Base-by-base conservation (phyloP, 1,140 invertebrate genomes). In the Drosophila sp. region DNA sequence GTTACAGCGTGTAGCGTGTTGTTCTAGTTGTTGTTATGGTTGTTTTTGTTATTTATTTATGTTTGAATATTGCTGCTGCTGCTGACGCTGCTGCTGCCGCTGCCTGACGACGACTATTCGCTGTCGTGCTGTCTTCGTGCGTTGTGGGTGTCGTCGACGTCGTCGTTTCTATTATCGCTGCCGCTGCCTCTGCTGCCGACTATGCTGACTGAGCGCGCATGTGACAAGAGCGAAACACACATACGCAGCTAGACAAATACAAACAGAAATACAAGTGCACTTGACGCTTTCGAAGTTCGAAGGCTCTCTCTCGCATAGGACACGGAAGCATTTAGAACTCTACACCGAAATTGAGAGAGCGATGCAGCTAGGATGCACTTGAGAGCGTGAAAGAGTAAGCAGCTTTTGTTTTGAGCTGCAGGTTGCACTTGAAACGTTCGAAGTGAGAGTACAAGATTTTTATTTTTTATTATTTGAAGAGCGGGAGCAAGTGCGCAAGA, bases 51-150 rank as follows among this genome's bases (percentile, higher is more conserved):
- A 36, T 8, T 36, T 9, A 8, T 36, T 36, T 36, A 11, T 11
- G 34, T 32, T 53, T 72, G 34, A 36, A 58, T 63, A 45, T 54
- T 59, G 80, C 80, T 73, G 80, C 78, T 73, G 72, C 72, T 71
- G 72, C 66, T 71, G 58, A 51, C 72, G 72, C 72, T 75, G 66
- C 72, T 78, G 66, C 72, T 75, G 72, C 76, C 72, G 76, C 67
- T 76, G 72, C 72, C 72, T 64, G 62, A 76, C 75, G 72, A 74
- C 75, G 75, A 77, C 75, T 77, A 70, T 76, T 65, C 54, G 67
- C 53, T 74, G 21, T 64, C 16, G 53, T 46, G 40, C 71, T 54
- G 71, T 73, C 65, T 73, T 63, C 71, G 71, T 18, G 45, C 69
- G 69, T 72, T 66, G 69, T 72, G 69, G 69, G 64, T 69, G 71